Base-by-base conservation (phyloP, 2,113 vertebrate species). In the Gadus chalcogrammus region DNA sequence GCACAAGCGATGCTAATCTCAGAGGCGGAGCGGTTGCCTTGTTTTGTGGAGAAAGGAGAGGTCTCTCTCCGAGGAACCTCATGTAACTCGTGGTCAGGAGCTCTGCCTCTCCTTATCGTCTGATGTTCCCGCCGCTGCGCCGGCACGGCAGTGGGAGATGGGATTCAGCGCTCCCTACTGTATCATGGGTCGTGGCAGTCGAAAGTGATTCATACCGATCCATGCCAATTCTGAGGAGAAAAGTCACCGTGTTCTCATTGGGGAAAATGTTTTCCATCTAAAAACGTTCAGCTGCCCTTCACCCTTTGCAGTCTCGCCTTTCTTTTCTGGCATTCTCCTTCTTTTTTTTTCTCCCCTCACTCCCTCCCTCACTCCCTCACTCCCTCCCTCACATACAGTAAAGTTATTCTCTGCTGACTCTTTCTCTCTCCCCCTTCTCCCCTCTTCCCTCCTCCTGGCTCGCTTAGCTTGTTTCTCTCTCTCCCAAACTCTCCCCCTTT, bases 241-340 rank as follows among this genome's bases (percentile, higher is more conserved):
- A 82, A 82, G 72, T 67, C 78, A 73, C 77, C 69, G 67, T 79
- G 78, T 85, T 84, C 84, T 84, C 78, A 80, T 79, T 82, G 60
- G 65, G 77, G 81, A 84, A 85, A 27, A 35, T 35, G 31, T 35
- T 89, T 89, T 87, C 84, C 84, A 84, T 88, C 65, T 62, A 78
- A 69, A 59, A 78, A 80, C 71, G 64, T 65, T 71, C 60, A 67
- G 67, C 65, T 72, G 65, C 27, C 4, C 27, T 42, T 8, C 11
- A 9, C 17, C 22, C 15, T 20, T 42, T 59, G 31, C 53, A 42
- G 28, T 61, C 56, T 71, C 60, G 8, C 62, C 67, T 59, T 61
- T 65, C 67, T 71, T 8, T 60, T 68, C 16, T 55, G 12, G 53
- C 53, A 55, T 55, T 15, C 16, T 16, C 53, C 53, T 16, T 12